phyloP scores from a whole-genome alignment of 2,888 invertebrate species.

The Agriopis leucophaearia region DNA sequence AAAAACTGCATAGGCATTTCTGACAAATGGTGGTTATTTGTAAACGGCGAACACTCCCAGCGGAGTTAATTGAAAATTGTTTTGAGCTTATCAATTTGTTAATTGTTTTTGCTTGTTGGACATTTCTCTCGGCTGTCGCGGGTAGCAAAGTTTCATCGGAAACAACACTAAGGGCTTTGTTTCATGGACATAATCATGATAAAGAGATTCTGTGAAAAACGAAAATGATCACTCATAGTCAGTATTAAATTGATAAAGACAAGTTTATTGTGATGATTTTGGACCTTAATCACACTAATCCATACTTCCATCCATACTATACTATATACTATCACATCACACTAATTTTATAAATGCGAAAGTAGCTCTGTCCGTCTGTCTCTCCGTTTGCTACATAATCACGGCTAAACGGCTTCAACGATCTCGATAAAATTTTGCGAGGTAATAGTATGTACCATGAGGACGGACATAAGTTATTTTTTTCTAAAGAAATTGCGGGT shows the following conservation, averaged over 20 bases:
- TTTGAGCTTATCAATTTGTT: slow-evolving; percentile 86
- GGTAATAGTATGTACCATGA: no score
- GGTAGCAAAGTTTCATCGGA: slow-evolving; percentile 68
- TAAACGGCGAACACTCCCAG: slow-evolving; percentile 83
- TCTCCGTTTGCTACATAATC: no score
- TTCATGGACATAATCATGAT: slow-evolving; percentile 49
- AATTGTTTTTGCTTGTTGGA: slow-evolving; percentile 85
- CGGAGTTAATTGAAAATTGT: slow-evolving; percentile 87
- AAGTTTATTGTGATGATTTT: slow-evolving; percentile 3
- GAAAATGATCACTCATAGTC: slow-evolving; percentile 37
- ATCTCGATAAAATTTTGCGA: no score
- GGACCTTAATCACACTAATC: no score
- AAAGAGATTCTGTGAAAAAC: slow-evolving; percentile 35
- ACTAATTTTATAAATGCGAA: no score
- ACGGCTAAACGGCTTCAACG: no score
- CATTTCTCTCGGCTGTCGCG: slow-evolving; percentile 76
- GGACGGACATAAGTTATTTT: no score
- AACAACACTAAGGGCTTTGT: slow-evolving; percentile 55
- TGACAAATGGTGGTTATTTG: slow-evolving; percentile 86
- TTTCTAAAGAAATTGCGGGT: no score
- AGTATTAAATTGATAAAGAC: slow-evolving; percentile 16
- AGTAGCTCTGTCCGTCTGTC: no score
- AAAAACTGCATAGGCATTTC: slow-evolving; percentile 86
- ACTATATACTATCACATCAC: no score
- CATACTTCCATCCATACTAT: no score